Percentiles rank a stretch among this genome's conserved stretches.
These are phyloP conservation scores for Drosophila quasianomalipes DNA, from an alignment of 2,888 invertebrate genomes.

Conservation along the genomic window DNA sequence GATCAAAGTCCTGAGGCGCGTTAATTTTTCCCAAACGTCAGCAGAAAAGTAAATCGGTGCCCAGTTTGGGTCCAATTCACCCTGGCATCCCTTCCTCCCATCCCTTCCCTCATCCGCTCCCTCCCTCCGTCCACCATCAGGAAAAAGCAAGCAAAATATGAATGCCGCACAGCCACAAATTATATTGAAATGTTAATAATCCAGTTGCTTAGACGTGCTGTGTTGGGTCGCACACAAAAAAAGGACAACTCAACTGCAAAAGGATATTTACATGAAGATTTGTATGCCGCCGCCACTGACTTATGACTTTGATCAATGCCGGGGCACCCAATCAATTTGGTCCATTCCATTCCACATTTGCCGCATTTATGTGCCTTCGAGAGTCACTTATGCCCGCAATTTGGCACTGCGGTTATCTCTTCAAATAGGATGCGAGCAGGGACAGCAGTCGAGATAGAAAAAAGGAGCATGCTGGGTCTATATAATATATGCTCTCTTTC, in stretches of 20 bases:
- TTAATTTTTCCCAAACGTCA: constrained; percentile 76
- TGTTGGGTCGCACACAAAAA: constrained; percentile 44
- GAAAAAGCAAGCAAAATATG: constrained; percentile 53
- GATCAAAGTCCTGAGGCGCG: constrained; percentile 78
- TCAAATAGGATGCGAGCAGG: constrained; percentile 25
- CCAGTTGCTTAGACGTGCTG: constrained; percentile 78
- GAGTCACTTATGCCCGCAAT: constrained; percentile 80
- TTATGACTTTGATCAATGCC: constrained; percentile 81
- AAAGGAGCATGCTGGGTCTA: background rate
- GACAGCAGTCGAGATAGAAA: background rate
- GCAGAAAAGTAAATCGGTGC: constrained; percentile 72
- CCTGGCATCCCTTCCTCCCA: background rate
- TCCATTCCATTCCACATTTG: constrained; percentile 43
- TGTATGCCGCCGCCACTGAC: constrained; percentile 74
- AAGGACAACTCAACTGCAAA: constrained; percentile 73
- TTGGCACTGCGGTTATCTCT: constrained; percentile 73
- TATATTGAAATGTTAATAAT: constrained; percentile 83
- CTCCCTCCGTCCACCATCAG: background rate
- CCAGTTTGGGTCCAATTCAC: constrained; percentile 36
- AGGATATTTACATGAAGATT: constrained; percentile 81
- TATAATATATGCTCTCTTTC: background rate
- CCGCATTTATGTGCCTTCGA: constrained; percentile 68
- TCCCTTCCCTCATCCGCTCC: background rate
- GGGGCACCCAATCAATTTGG: constrained; percentile 65
- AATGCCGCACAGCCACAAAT: constrained; percentile 62